Base-by-base conservation (phyloP, 2,797 vertebrate species). In the Labroides dimidiatus region DNA sequence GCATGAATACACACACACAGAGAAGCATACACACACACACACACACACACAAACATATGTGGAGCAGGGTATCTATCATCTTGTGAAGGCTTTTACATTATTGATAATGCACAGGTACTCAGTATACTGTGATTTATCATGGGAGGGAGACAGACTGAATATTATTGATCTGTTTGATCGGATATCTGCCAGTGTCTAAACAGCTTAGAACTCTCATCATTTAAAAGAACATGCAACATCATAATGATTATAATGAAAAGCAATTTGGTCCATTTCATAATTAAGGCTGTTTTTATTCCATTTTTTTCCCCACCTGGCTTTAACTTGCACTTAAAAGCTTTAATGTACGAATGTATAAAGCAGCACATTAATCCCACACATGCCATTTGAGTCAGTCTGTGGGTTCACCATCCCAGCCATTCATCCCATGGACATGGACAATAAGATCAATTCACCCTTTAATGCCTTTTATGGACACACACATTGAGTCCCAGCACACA, bases 1-100 rank as follows among this genome's bases (percentile, higher is more conserved):
- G 75, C 87, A 82, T 86, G 75, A 78, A 68, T 74, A 79, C 81
- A 81, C 85, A 76, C 73, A 42, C 48, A 76, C 19, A 74, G n/a
- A n/a, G n/a, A n/a, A n/a, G n/a, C 57, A 55, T 64, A 57, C 54
- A 64, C 19, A 14, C 68, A 50, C 48, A 76, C 19, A 74, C 57
- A 55, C 66, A 57, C 54, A 64, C 19, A 14, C 68, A 50, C 56
- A 67, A 58, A 62, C 39, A 36, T 39, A 39, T 36, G 59, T 50
- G 61, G 75, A 68, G 72, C 55, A 56, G 55, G 54, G 64, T 73
- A 67, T 82, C 60, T 37, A 61, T 77, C 71, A 73, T 57, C 57
- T 64, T 10, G 64, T 17, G 54, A 62, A 64, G 58, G 15, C 59
- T 59, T 60, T 58, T 64, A 77, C 55, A 48, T 58, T 83, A 87